Conservation (phyloP, 2,888 invertebrate species). For the Sicus ferrugineus region DNA sequence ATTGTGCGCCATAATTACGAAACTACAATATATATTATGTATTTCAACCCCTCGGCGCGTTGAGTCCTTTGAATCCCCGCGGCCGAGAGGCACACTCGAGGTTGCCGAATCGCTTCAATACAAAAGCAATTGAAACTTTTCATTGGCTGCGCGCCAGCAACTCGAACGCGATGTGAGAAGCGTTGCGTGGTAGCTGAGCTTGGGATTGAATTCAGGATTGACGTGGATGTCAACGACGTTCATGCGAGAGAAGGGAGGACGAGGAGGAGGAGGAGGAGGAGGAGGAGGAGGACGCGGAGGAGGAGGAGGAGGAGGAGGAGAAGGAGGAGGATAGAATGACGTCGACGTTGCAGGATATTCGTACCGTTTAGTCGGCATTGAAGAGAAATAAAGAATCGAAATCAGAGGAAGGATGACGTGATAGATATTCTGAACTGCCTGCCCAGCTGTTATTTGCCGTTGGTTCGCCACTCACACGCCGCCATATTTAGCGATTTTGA, state of each 20-base stretch:
- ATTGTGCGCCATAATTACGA: conserved; percentile 14
- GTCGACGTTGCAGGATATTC: no score
- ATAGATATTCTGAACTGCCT: no score
- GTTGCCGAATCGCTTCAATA: conserved; percentile 7
- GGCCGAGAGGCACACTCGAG: neutral
- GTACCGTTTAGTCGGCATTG: no score
- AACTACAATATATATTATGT: conserved; percentile 26
- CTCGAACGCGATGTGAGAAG: conserved; percentile 23
- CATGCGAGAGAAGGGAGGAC: neutral
- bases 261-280: neutral
- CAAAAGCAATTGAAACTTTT: conserved; percentile 35
- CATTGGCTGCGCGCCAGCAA: conserved; percentile 30
- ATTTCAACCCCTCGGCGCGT: conserved; percentile 10
- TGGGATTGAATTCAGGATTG: no score
- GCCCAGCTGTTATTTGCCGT: no score
- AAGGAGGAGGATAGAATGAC: neutral
- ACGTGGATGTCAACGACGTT: neutral
- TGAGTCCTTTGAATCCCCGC: neutral
- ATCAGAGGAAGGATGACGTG: no score
- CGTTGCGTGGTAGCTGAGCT: no score
- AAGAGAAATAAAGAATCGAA: no score
- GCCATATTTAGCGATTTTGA: no score
- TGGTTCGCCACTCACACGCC: no score
- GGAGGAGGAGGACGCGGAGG: no score
- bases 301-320: no score